Conservation (phyloP, 2,113 vertebrate genomes). For the Glaucomys volans region DNA sequence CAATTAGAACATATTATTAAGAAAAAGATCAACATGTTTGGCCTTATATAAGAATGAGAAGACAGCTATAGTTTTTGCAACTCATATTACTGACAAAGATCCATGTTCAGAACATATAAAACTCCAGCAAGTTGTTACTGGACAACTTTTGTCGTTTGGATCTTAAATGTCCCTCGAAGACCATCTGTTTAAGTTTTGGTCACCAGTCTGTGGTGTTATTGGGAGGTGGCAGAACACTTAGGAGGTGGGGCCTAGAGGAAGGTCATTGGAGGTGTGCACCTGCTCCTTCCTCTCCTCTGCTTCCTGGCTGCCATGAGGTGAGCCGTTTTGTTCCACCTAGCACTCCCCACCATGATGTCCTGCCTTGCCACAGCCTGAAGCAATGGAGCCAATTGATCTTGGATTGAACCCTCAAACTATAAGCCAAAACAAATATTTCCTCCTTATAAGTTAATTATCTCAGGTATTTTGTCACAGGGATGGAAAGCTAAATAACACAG, state of each 20-base stretch:
- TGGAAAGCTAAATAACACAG: background rate
- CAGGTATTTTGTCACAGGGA: background rate
- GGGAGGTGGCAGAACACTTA: background rate
- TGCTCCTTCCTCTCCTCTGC: background rate
- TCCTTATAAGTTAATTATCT: background rate
- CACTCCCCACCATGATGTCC: background rate
- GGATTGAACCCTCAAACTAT: background rate
- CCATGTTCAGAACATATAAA: background rate
- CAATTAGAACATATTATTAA: background rate
- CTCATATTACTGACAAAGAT: background rate
- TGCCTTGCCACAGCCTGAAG: background rate
- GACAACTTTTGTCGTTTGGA: background rate
- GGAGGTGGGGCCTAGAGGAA: background rate
- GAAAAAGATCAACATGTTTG: background rate
- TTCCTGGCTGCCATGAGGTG: background rate
- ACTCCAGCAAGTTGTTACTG: background rate
- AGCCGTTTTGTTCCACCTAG: background rate
- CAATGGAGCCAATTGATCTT: background rate
- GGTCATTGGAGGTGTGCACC: background rate
- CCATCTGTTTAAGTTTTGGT: background rate
- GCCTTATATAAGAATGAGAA: background rate
- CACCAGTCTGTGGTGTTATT: background rate
- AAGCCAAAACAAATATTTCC: background rate
- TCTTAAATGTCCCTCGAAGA: slow-evolving; percentile 10
- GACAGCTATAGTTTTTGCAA: background rate